Conservation (phyloP, 2,113 vertebrate species). For the Percina caprodes region DNA sequence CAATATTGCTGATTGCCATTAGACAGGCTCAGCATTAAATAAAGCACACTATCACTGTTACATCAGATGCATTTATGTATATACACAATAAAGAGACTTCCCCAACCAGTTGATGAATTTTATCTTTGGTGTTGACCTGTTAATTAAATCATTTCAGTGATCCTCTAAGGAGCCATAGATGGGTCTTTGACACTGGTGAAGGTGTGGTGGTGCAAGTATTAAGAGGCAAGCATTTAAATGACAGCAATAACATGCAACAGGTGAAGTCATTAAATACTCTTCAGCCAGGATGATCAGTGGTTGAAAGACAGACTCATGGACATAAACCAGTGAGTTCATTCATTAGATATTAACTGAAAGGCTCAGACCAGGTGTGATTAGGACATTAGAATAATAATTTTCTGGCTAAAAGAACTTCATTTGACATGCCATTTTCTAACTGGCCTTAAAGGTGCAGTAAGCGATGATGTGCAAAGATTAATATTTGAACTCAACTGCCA, state of each 20-base stretch:
- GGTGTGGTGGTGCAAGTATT: background rate
- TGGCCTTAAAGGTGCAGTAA: conserved; percentile 3
- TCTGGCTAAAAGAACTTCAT: conserved; percentile 47
- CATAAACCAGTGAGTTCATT: conserved; percentile 42
- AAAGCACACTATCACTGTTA: background rate
- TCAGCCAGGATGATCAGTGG: conserved; percentile 21
- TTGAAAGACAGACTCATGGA: conserved; percentile 35
- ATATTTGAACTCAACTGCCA: no score
- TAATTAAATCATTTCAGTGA: background rate
- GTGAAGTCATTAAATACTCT: conserved; percentile 14
- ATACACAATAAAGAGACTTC: background rate
- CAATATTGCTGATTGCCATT: background rate
- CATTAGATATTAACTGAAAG: conserved; percentile 43
- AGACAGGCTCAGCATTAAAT: background rate
- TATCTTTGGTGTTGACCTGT: background rate
- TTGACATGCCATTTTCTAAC: conserved; percentile 43
- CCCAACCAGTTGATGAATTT: background rate
- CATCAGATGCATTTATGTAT: background rate
- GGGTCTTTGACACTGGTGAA: background rate
- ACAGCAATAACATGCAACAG: conserved; percentile 12
- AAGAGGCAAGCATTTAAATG: conserved; percentile 3
- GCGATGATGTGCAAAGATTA: no score
- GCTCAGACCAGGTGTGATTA: conserved; percentile 28
- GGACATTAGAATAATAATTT: conserved; percentile 46
- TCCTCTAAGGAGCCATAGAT: background rate